phyloP scores from a whole-genome alignment of 53 echinoderm and acorn worm genomes.

The Actinopyga echinites region DNA sequence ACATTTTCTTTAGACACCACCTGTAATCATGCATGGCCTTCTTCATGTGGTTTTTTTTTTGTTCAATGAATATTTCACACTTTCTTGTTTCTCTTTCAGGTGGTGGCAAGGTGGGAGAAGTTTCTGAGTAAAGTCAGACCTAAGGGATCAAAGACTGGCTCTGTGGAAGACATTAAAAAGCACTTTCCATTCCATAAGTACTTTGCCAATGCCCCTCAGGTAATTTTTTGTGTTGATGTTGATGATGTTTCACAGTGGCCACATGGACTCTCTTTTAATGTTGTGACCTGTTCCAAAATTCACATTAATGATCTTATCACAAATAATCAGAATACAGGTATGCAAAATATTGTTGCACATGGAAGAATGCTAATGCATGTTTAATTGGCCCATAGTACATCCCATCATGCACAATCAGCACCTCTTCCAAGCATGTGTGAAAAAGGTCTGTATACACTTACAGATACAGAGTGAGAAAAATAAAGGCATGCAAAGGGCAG shows the following conservation, averaged over 20 bases:
- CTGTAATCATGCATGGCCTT: neutral
- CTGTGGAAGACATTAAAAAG: slow-evolving; percentile 53
- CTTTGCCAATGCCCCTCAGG: slow-evolving; percentile 98
- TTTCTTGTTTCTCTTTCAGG: slow-evolving; percentile 49
- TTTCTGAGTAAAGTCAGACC: slow-evolving; percentile 85
- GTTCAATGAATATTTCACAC: neutral
- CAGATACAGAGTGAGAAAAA: too few species aligned
- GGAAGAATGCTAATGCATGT: too few species aligned
- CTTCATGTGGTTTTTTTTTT: neutral
- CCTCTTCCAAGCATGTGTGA: too few species aligned
- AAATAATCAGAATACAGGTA: too few species aligned
- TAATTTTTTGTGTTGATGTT: slow-evolving; percentile 21
- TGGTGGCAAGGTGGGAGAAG: slow-evolving; percentile 98
- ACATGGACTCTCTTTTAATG: neutral
- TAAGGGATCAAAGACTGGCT: slow-evolving; percentile 47
- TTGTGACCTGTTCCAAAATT: too few species aligned
- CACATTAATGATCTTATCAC: too few species aligned
- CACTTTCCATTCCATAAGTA: slow-evolving; percentile 95
- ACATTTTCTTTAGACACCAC: neutral
- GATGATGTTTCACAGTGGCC: neutral
- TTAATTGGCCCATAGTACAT: too few species aligned
- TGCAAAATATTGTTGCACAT: too few species aligned
- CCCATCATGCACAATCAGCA: too few species aligned
- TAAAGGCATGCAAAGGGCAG: too few species aligned
- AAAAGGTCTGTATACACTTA: too few species aligned